A percentile compares a stretch with the other conserved stretches of the same genome.
phyloP scores from a whole-genome alignment of 2,113 vertebrate genomes.

The Bungarus multicinctus region DNA sequence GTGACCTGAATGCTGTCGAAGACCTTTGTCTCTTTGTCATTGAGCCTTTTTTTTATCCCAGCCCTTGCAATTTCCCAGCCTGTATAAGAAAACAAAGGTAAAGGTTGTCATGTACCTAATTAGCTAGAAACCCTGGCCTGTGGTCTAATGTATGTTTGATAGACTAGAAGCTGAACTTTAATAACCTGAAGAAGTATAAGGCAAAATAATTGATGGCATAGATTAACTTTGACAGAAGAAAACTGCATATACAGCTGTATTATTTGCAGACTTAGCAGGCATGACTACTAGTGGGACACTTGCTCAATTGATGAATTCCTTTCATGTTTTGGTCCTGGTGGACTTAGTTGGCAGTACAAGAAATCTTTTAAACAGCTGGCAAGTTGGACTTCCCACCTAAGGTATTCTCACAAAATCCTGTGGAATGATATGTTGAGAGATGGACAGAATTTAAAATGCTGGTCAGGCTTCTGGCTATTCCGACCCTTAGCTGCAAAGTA shows the following conservation, averaged over 20 bases:
- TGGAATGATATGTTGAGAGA: not conserved
- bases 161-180: not conserved
- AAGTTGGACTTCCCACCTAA: not conserved
- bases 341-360: not conserved
- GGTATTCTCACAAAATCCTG: not conserved
- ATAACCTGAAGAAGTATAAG: not conserved
- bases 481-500: not conserved
- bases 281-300: not conserved
- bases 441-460: not conserved
- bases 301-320: not conserved
- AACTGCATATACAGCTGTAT: not conserved
- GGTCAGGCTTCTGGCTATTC: not conserved
- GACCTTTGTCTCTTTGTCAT: not conserved
- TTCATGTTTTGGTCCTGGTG: not conserved
- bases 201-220: not conserved
- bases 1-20: not conserved
- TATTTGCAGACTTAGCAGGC: not conserved
- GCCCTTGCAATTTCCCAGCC: not conserved
- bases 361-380: not conserved
- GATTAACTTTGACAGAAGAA: not conserved
- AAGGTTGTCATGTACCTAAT: not conserved
- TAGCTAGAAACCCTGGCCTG: not conserved
- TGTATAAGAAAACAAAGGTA: not conserved
- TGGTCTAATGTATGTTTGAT: not conserved
- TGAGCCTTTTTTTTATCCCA: not conserved